These are phyloP conservation scores for Nemurella pictetii DNA, from an alignment of 2,888 invertebrate species.

Conservation along the genomic window DNA sequence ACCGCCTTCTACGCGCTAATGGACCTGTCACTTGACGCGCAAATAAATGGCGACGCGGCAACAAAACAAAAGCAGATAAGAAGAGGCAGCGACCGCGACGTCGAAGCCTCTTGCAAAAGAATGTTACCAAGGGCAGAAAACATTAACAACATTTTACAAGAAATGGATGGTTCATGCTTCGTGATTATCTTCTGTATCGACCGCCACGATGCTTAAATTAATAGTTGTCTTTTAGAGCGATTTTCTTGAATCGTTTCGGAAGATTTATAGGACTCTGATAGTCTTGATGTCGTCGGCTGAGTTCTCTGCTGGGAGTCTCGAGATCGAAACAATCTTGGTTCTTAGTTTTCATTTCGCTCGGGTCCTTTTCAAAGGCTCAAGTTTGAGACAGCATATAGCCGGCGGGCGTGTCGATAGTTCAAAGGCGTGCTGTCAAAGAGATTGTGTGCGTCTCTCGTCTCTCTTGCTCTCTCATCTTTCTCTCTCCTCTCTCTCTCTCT, in stretches of 20 bases:
- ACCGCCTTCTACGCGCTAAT: slow-evolving; percentile 28
- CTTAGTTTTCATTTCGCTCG: not conserved
- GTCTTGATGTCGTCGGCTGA: not conserved
- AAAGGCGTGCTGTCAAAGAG: not conserved
- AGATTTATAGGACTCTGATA: not conserved
- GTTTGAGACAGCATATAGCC: not conserved
- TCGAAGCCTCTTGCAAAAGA: not conserved
- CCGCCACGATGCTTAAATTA: not conserved
- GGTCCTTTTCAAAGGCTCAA: not conserved
- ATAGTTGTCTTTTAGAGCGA: not conserved
- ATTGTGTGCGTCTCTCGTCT: not conserved
- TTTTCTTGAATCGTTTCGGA: not conserved
- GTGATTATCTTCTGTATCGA: not conserved
- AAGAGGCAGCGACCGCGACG: not conserved
- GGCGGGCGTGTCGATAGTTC: not conserved
- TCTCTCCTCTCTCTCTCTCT: no score
- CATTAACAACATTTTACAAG: slow-evolving; percentile 12
- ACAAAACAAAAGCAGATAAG: slow-evolving; percentile 21
- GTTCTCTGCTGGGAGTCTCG: not conserved
- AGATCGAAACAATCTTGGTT: not conserved
- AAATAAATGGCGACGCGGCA: slow-evolving; percentile 36
- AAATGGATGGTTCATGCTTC: slow-evolving; percentile 1
- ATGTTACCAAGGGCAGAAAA: not conserved
- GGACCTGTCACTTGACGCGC: slow-evolving; percentile 34
- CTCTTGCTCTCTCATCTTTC: no score